These are phyloP conservation scores for Scaptomyza montana DNA, from an alignment of 1,140 invertebrate genomes.

Conservation along the genomic window DNA sequence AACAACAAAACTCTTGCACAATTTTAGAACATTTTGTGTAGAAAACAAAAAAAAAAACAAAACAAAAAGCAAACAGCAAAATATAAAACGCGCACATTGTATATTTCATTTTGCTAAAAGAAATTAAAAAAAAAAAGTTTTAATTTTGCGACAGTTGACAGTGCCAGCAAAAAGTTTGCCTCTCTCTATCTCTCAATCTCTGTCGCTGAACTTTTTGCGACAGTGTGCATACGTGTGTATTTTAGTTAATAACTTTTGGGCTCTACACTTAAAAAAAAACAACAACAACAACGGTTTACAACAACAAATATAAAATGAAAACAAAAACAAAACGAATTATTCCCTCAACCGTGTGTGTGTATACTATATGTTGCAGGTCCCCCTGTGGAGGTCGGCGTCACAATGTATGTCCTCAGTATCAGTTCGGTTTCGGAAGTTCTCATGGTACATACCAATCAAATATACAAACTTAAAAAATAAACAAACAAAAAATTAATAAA, in stretches of 20 bases:
- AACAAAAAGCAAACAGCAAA: conserved; percentile 15
- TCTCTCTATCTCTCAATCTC: conserved; percentile 3
- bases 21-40: conserved; percentile 34
- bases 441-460: conserved; percentile 90
- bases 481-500: conserved; percentile 39
- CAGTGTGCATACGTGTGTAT: conserved; percentile 53
- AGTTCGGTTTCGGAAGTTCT: conserved; percentile 99
- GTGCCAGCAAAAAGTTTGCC: conserved; percentile 27
- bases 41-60: conserved; percentile 12
- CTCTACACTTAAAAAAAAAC: conserved; percentile 35
- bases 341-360: conserved; percentile 81
- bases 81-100: conserved; percentile 53
- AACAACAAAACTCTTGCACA: conserved; percentile 64
- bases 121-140: background rate
- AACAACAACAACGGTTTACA: conserved; percentile 41
- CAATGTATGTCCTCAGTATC: conserved; percentile 99
- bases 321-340: background rate
- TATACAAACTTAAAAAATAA: conserved; percentile 38
- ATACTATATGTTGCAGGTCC: conserved; percentile 91
- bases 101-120: conserved; percentile 72
- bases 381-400: conserved; percentile 97
- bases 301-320: conserved; percentile 41
- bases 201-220: conserved; percentile 34
- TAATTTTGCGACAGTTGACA: conserved; percentile 14
- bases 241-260: conserved; percentile 33